Percentiles rank a stretch among this genome's conserved stretches.
Evolutionary conservation across 2,797 vertebrate species (phyloP).

Genomic region (Mormyrops attenuatus): DNA sequence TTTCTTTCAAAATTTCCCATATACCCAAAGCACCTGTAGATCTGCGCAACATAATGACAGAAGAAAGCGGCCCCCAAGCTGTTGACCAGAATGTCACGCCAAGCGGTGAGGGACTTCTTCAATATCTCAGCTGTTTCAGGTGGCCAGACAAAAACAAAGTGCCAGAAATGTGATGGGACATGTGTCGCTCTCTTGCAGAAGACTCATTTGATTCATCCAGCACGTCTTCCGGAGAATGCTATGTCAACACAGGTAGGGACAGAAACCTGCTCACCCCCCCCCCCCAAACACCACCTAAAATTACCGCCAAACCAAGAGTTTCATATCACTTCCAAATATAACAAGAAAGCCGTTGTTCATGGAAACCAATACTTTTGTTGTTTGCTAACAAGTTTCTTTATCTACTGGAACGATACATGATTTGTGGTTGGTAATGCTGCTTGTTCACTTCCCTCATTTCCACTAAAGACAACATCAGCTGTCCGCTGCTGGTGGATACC

Average conservation of each 20-base stretch:
- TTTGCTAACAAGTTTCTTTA: not conserved
- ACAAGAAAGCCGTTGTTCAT: not conserved
- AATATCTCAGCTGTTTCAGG: not conserved
- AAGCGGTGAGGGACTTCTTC: not conserved
- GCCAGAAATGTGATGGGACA: not conserved
- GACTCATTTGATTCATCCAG: conserved; percentile 12
- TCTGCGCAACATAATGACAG: not conserved
- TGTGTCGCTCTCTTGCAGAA: not conserved
- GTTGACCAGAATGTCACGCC: not conserved
- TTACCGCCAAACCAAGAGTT: not conserved
- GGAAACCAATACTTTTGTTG: not conserved
- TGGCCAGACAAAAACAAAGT: not conserved
- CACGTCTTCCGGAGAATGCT: conserved; percentile 11
- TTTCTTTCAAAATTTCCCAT: not conserved
- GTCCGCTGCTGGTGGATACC: not conserved
- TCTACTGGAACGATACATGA: not conserved
- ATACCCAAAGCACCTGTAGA: not conserved
- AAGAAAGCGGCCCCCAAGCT: not conserved
- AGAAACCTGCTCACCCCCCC: too few species aligned
- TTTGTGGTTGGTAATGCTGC: not conserved
- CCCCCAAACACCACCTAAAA: not conserved
- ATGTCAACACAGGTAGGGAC: conserved; percentile 4
- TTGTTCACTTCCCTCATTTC: not conserved
- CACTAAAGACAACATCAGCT: not conserved
- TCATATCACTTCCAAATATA: not conserved